Base-by-base conservation (phyloP, 2,888 invertebrate genomes). In the Hydrotaea diabolus region DNA sequence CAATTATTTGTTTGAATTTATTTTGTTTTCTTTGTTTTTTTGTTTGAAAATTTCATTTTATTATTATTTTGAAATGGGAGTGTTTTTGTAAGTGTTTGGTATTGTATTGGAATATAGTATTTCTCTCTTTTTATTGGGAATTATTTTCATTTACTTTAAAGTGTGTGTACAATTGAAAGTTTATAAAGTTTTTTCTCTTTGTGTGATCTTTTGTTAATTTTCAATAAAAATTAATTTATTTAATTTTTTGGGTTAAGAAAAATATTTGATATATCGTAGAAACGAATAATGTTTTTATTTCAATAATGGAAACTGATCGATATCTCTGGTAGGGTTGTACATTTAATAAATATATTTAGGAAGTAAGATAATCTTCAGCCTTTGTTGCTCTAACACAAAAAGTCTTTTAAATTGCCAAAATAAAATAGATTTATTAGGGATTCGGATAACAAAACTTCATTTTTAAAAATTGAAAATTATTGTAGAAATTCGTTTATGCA, bases 1-100 rank as follows among this genome's bases (percentile, higher is more conserved):
- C 85, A 82, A 59, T 85, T 82, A 81, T 84, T 77, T 84, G 71
- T 80, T 83, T 77, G 69, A 46, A 17, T 74, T 19, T 43, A 31
- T n/a, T 39, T n/a, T 62, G 2, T 36, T 2, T 39, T 21, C 17
- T 53, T 53, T 15, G 15, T 31, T 31, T 31, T 21, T 71, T 66
- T 49, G 21, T 31, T 76, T 71, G 15, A 21, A 57, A 74, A 55
- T 64, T 77, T 76, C 43, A 73, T 46, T 64, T 46, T 46, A 13
- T 21, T 36, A 17, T 55, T 55, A 62, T 64, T 69, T 46, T 69
- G 69, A 69, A 69, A 69, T 46, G 62, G 15, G 62, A 21, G 43
- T 66, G 36, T 26, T 66, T 8, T 36, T 39, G 9, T 66, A 53
- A 66, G 59, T 66, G 23, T 69, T 69, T 39, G 43, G 39, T 39